phyloP scores from a whole-genome alignment of 2,113 vertebrate species.

The Lipotes vexillifer region DNA sequence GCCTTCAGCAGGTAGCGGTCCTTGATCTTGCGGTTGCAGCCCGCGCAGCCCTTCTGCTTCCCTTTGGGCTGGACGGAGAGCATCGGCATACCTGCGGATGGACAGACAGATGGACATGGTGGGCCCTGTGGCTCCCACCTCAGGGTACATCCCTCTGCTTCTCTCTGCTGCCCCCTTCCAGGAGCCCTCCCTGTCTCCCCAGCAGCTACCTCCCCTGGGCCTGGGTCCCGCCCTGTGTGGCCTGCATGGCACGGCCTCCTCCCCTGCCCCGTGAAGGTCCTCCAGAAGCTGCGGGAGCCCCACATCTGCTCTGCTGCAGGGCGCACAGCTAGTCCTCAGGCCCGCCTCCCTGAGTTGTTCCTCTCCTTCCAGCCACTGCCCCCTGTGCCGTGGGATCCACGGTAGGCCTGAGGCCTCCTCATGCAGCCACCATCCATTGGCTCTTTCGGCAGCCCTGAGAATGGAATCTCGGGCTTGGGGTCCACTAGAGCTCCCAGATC shows the following conservation, averaged over 20 bases:
- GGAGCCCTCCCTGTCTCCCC: not conserved
- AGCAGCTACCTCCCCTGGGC: not conserved
- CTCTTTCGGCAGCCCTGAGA: not conserved
- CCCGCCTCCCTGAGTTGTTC: not conserved
- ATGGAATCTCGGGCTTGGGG: not conserved
- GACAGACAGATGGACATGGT: not conserved
- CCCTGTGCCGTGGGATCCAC: rapidly evolving
- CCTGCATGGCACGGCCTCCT: not conserved
- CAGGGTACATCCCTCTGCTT: not conserved
- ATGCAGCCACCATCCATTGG: not conserved
- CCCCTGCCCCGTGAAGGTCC: not conserved
- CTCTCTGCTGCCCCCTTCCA: not conserved
- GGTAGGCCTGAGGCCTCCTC: not conserved
- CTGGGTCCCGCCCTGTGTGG: not conserved
- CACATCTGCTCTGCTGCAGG: not conserved
- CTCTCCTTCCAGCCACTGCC: not conserved
- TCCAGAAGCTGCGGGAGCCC: not conserved
- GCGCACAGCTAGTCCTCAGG: not conserved
- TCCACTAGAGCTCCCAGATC: not conserved
- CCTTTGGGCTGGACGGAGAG: constrained; percentile 99
- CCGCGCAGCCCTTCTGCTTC: constrained; percentile 99
- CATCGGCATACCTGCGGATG: constrained; percentile 91
- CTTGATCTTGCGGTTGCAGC: constrained; percentile 99
- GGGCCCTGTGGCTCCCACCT: not conserved
- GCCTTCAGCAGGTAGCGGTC: constrained; percentile 99